These are phyloP conservation scores for Simalia tracyae DNA, from an alignment of 2,797 vertebrate species.

Conservation along the genomic window DNA sequence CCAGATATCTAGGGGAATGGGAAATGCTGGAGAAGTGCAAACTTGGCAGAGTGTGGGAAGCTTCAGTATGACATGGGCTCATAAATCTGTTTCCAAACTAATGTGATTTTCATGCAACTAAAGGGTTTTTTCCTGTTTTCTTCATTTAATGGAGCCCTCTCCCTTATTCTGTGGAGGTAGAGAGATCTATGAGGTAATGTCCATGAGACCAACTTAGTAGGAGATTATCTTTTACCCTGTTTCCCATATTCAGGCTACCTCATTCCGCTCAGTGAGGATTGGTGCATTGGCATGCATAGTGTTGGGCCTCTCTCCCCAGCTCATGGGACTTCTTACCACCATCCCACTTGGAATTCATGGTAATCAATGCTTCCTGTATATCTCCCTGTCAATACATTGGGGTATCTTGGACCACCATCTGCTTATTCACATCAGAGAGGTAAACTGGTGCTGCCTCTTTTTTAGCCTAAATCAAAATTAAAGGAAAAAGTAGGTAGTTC, in stretches of 20 bases:
- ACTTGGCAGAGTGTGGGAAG: not conserved
- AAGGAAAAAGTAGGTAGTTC: not conserved
- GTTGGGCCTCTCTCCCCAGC: constrained; percentile 76
- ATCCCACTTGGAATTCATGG: constrained; percentile 80
- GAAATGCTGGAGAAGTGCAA: not conserved
- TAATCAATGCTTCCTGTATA: constrained; percentile 53
- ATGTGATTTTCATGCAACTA: not conserved
- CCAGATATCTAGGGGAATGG: not conserved
- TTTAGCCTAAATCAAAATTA: not conserved
- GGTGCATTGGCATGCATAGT: constrained; percentile 69
- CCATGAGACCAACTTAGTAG: not conserved
- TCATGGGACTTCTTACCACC: constrained; percentile 73
- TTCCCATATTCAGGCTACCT: constrained; percentile 70
- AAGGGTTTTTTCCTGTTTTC: not conserved
- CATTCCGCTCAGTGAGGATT: constrained; percentile 70
- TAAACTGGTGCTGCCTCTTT: not conserved
- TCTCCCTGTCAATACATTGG: not conserved
- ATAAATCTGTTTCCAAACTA: not conserved
- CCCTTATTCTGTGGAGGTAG: not conserved
- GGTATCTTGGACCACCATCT: not conserved
- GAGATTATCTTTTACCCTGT: not conserved
- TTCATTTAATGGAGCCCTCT: not conserved
- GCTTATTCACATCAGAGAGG: not conserved
- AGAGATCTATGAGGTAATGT: not conserved
- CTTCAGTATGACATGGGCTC: not conserved